A percentile compares a stretch with the other conserved stretches of the same genome.
phyloP scores from a whole-genome alignment of 2,113 vertebrate species.

The Pollimyrus isidori region DNA sequence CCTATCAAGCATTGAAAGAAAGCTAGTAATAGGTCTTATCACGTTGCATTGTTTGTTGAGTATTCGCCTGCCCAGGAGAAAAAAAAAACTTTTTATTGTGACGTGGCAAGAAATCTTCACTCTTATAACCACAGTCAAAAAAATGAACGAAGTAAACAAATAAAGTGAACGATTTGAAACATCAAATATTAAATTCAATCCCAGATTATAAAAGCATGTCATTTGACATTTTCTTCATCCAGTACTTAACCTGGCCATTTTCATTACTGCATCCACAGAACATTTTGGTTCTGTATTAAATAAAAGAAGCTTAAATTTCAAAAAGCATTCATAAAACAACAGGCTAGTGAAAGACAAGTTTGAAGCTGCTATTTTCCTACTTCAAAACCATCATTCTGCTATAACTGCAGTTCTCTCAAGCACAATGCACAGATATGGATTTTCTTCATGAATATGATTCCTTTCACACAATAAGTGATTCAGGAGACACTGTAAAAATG shows the following conservation, averaged over 20 bases:
- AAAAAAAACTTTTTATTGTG: not conserved
- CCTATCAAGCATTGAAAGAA: not conserved
- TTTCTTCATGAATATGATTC: not conserved
- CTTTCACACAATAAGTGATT: not conserved
- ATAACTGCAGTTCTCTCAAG: not conserved
- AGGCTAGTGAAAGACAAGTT: not conserved
- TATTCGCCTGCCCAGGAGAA: not conserved
- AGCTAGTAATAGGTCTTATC: not conserved
- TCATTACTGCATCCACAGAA: not conserved
- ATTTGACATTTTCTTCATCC: not conserved
- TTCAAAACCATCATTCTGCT: not conserved
- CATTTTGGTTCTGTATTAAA: not conserved
- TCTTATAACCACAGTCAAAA: not conserved
- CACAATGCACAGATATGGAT: not conserved
- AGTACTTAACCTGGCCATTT: not conserved
- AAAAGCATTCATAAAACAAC: not conserved
- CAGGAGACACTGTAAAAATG: not conserved
- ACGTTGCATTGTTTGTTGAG: not conserved
- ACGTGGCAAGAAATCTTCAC: not conserved
- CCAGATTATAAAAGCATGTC: not conserved
- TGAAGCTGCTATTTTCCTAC: not conserved
- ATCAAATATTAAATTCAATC: not conserved
- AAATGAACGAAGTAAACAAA: not conserved
- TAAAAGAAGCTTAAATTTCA: not conserved
- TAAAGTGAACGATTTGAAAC: not conserved